A percentile compares a stretch with the other conserved stretches of the same genome.
Evolutionary conservation across 2,888 invertebrate genomes (phyloP).

Genomic region (Trissoscelio sp.): DNA sequence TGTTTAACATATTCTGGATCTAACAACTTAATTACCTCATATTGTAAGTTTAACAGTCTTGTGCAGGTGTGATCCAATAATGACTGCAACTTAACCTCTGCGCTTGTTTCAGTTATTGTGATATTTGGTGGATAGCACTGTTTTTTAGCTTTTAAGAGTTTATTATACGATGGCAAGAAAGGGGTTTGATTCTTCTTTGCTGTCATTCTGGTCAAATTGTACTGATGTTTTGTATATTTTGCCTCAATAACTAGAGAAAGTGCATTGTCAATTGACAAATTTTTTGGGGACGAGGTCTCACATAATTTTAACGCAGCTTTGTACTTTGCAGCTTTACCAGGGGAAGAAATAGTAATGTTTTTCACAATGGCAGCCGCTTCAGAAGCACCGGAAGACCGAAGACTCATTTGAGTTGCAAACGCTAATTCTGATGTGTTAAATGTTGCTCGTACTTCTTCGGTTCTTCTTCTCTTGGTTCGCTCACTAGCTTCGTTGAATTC

Average conservation of each 20-base stretch:
- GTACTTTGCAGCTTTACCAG: slow-evolving; percentile 25
- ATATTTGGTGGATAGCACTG: slow-evolving; percentile 28
- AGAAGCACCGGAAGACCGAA: slow-evolving; percentile 24
- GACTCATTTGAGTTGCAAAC: slow-evolving; percentile 43
- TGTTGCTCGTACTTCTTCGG: neutral
- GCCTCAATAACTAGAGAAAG: slow-evolving; percentile 64
- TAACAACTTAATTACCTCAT: slow-evolving; percentile 23
- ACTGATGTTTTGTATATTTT: slow-evolving; percentile 48
- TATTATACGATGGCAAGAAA: slow-evolving; percentile 28
- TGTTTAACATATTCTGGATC: neutral
- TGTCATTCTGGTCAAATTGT: slow-evolving; percentile 39
- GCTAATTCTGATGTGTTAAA: slow-evolving; percentile 31
- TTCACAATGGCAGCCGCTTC: slow-evolving; percentile 29
- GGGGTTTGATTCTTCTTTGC: slow-evolving; percentile 27
- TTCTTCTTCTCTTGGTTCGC: slow-evolving; percentile 34
- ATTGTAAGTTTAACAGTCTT: slow-evolving; percentile 29
- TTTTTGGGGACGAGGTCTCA: too few relatives aligned
- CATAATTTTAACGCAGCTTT: slow-evolving; percentile 20
- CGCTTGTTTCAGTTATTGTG: slow-evolving; percentile 19
- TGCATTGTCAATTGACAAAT: slow-evolving; percentile 52
- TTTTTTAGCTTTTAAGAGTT: slow-evolving; percentile 24
- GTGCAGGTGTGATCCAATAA: slow-evolving; percentile 27
- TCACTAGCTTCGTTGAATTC: slow-evolving; percentile 20
- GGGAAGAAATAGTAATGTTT: slow-evolving; percentile 7
- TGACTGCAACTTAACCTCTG: slow-evolving; percentile 34